Base-by-base conservation (phyloP, 2,113 vertebrate species). In the Cichladusa arquata region DNA sequence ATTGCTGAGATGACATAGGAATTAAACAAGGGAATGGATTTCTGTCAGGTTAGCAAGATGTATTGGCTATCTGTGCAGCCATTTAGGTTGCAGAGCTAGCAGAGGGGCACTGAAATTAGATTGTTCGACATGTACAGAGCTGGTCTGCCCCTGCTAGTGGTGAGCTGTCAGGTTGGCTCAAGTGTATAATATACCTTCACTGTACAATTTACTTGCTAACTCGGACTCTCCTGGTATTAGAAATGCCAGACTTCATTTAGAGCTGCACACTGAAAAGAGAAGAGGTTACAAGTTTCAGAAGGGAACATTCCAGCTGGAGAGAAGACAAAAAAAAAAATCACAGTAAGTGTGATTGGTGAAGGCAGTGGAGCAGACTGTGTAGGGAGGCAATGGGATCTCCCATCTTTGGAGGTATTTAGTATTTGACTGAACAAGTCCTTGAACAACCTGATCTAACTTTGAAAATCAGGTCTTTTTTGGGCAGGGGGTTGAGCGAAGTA, bases 11-110 rank as follows among this genome's bases (percentile, higher is more conserved):
- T 92, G 82, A 66, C 79, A 62, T 18, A 73, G 67, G 86, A 93
- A 78, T 95, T 96, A 90, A 95, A 76, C 62, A 93, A 92, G 47
- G 54, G 76, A 97, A 94, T 90, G 82, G 85, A 57, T 95, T 96
- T 96, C 81, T 93, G 93, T 93, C 88, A 82, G 42, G 53, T 91
- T 91, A 94, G 61, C 61, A 65, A 95, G 90, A 95, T 1, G 1
- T 61, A 95, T 79, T 87, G 70, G 12, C 81, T 84, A 51, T 87
- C 69, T 95, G 57, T 90, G 70, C 53, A 72, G 45, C 66, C 57
- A 24, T 95, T 92, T 85, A 31, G 28, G 61, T 86, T 92, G 81
- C 96, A 93, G 74, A 87, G 66, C 73, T 76, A 48, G 85, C 87
- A 48, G 1, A 2, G n/a, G 23, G 42, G 33, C 7, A 9, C 53